Conservation (phyloP, 2,888 invertebrate species). For the Eupithecia subfuscata region DNA sequence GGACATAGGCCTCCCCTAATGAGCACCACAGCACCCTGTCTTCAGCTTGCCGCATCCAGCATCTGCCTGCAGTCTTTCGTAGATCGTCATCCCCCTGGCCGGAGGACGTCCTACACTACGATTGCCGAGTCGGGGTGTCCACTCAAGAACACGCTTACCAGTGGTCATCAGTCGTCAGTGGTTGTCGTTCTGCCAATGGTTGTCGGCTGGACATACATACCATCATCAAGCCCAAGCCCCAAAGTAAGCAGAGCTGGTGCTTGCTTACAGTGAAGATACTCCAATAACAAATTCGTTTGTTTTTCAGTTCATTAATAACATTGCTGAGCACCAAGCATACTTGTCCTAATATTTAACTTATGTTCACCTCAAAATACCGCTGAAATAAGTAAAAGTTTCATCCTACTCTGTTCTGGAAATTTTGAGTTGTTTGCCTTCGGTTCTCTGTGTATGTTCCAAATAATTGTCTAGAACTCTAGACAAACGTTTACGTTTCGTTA, state of each 20-base stretch:
- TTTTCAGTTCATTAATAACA: background rate
- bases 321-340: background rate
- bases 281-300: background rate
- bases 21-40: too few species aligned
- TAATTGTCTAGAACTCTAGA: constrained; percentile 15
- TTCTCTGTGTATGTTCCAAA: constrained; percentile 26
- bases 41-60: too few species aligned
- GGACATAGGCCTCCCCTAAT: too few species aligned
- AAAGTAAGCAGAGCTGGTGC: background rate
- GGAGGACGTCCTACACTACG: too few species aligned
- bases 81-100: too few species aligned
- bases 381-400: constrained; percentile 21
- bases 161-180: too few species aligned
- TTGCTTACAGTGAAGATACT: background rate
- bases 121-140: too few species aligned
- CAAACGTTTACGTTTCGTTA: constrained; percentile 11
- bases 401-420: constrained; percentile 23
- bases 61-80: too few species aligned
- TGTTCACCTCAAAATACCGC: constrained; percentile 21
- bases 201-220: background rate
- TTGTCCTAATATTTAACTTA: background rate
- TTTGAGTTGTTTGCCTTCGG: constrained; percentile 30
- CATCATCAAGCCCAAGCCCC: background rate
- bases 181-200: too few species aligned
- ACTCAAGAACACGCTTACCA: too few species aligned